Percentiles rank a stretch among this genome's conserved stretches.
Evolutionary conservation across 92 coral and sea anemone species (phyloP).

Genomic region (Anthopleura xanthogrammica): DNA sequence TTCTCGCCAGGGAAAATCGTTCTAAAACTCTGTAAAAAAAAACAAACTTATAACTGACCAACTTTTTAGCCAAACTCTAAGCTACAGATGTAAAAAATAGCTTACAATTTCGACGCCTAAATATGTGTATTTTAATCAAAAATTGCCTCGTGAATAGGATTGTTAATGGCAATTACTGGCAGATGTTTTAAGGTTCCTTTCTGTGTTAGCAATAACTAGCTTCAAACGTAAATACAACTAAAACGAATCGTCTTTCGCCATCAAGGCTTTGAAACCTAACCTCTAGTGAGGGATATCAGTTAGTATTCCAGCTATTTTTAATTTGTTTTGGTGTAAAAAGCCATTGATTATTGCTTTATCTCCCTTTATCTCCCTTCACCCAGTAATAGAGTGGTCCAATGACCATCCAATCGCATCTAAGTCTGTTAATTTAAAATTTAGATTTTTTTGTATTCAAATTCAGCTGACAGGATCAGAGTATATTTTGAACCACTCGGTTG

Average conservation of each 20-base stretch:
- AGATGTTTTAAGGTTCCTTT: not conserved
- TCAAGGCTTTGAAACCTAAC: not conserved
- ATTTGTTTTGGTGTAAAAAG: not conserved
- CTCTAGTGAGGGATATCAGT: not conserved
- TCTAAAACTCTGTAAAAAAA: too few species aligned
- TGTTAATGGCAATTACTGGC: not conserved
- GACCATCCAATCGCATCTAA: not conserved
- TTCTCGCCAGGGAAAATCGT: too few species aligned
- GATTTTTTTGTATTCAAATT: slow-evolving; percentile 1
- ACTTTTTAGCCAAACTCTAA: too few species aligned
- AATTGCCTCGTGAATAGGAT: not conserved
- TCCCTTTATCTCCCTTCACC: not conserved
- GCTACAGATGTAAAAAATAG: too few species aligned
- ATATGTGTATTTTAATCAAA: not conserved
- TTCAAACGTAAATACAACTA: not conserved
- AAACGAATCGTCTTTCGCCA: not conserved
- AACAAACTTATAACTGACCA: too few species aligned
- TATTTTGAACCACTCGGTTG: slow-evolving; percentile 13
- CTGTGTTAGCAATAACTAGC: not conserved
- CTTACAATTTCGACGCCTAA: not conserved
- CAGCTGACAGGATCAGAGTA: not conserved
- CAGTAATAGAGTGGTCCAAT: not conserved
- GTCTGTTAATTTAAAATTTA: not conserved
- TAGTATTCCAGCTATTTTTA: not conserved
- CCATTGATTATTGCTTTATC: not conserved